phyloP scores from a whole-genome alignment of 2,888 invertebrate genomes.

The Candidula unifasciata region DNA sequence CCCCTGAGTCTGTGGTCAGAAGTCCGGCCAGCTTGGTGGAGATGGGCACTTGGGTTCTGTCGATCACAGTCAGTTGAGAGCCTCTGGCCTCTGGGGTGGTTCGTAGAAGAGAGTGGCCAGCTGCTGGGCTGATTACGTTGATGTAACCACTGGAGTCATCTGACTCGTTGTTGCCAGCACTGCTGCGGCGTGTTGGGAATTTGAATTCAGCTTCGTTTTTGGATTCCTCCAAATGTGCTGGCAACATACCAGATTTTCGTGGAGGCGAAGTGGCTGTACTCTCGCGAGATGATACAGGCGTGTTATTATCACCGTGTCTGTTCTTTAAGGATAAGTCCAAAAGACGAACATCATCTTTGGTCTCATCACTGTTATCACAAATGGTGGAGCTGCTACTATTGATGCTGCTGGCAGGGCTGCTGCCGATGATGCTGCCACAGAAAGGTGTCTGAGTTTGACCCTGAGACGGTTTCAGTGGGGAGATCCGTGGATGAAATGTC shows the following conservation, averaged over 20 bases:
- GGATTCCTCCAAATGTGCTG: neutral
- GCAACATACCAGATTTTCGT: constrained; percentile 6
- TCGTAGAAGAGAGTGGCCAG: constrained; percentile 15
- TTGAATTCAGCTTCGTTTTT: neutral
- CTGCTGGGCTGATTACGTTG: constrained; percentile 29
- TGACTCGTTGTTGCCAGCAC: neutral
- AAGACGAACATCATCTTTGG: constrained; percentile 4
- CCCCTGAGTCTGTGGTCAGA: constrained; percentile 18
- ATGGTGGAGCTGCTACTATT: constrained; percentile 25
- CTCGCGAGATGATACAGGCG: neutral
- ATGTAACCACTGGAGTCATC: constrained; percentile 35
- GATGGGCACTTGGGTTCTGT: neutral
- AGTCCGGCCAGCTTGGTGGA: constrained; percentile 36
- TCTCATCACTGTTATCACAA: neutral
- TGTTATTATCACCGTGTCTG: neutral
- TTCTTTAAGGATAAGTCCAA: constrained; percentile 39
- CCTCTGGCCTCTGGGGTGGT: neutral
- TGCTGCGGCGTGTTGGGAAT: neutral
- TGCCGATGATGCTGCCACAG: constrained; percentile 39
- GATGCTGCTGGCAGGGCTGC: constrained; percentile 37
- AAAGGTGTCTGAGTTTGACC: constrained; percentile 16
- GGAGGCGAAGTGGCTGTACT: neutral
- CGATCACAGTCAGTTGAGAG: constrained; percentile 4
- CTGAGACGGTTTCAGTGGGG: constrained; percentile 16
- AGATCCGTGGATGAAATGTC: constrained; percentile 40